Evolutionary conservation across 2,888 invertebrate species (phyloP).

Genomic region (Rhogogaster chlorosoma): DNA sequence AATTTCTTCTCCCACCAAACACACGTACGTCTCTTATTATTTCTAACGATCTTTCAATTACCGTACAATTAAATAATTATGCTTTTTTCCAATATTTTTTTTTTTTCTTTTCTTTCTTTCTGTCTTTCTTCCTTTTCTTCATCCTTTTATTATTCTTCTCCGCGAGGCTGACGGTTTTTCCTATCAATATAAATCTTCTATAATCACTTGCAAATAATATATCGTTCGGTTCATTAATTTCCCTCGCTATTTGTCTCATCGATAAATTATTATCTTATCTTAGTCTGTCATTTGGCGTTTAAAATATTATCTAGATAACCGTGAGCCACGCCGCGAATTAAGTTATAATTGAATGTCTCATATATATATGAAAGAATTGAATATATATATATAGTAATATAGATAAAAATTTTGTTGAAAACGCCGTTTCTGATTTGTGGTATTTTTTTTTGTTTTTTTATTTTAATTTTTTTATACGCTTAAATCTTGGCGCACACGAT

Average conservation of each 20-base stretch:
- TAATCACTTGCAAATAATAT: too few species aligned
- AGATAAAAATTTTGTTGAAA: neutral
- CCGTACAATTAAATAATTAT: neutral
- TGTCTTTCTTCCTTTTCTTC: neutral
- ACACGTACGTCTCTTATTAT: neutral
- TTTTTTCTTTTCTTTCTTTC: neutral
- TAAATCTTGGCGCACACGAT: neutral
- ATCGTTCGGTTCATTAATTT: neutral
- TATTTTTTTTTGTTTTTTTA: neutral
- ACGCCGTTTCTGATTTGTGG: neutral
- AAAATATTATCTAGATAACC: neutral
- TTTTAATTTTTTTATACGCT: neutral
- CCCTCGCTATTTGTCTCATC: neutral
- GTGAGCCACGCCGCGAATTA: constrained; percentile 5
- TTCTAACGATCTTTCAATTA: neutral
- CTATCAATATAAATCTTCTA: neutral
- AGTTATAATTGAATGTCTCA: neutral
- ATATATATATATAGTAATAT: too few species aligned
- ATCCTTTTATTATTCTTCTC: neutral
- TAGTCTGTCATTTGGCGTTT: too few species aligned
- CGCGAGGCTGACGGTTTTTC: constrained; percentile 21
- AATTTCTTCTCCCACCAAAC: neutral
- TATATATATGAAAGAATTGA: neutral
- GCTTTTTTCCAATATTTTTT: neutral
- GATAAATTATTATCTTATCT: too few species aligned